These are phyloP conservation scores for Mus pahari DNA, from an alignment of 2,113 vertebrate genomes.

Conservation along the genomic window DNA sequence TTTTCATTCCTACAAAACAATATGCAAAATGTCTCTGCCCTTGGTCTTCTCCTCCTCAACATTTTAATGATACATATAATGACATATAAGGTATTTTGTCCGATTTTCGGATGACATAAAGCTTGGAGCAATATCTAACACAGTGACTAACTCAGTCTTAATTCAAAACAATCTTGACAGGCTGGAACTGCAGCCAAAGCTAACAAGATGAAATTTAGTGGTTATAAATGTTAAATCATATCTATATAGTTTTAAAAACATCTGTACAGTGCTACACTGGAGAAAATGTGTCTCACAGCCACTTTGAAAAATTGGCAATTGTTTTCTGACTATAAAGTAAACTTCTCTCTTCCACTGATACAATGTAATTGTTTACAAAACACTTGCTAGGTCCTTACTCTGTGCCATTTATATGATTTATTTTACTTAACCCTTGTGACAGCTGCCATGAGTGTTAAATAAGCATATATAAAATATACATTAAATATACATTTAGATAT, in stretches of 20 bases:
- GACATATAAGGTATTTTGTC: constrained; percentile 79
- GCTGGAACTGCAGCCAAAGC: constrained; percentile 74
- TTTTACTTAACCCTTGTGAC: constrained; percentile 28
- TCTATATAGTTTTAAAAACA: constrained; percentile 59
- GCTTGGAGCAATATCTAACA: constrained; percentile 74
- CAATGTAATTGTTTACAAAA: background rate
- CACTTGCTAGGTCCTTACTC: constrained; percentile 21
- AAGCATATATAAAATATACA: background rate
- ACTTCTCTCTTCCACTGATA: constrained; percentile 4
- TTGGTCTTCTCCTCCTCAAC: constrained; percentile 77
- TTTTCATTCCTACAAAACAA: constrained; percentile 71
- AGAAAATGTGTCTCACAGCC: constrained; percentile 51
- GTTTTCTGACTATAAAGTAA: constrained; percentile 33
- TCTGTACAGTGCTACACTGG: constrained; percentile 50
- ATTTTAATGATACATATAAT: constrained; percentile 78
- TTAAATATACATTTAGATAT: background rate
- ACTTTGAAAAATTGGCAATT: background rate
- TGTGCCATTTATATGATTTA: background rate
- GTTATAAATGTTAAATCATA: constrained; percentile 76
- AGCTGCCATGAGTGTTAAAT: background rate
- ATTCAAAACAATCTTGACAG: constrained; percentile 78
- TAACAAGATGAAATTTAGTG: constrained; percentile 79
- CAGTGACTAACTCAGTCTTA: constrained; percentile 72
- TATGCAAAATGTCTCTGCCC: constrained; percentile 60
- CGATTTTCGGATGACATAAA: constrained; percentile 79